phyloP scores from a whole-genome alignment of 2,797 vertebrate genomes.

The Mastacembelus armatus region DNA sequence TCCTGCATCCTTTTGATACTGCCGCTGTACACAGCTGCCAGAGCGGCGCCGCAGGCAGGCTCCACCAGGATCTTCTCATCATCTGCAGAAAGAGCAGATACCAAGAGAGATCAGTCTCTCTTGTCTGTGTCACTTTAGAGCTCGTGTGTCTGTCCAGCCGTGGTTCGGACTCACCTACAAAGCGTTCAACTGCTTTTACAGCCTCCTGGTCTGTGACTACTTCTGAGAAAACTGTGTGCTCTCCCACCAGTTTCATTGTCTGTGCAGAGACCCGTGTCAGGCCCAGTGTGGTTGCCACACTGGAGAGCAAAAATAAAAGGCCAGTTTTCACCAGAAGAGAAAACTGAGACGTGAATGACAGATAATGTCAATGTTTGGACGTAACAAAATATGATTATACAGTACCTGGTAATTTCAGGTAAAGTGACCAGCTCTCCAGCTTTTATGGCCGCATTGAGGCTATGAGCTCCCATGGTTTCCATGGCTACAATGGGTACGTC shows the following conservation, averaged over 20 bases:
- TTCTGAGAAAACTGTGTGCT: conserved; percentile 85
- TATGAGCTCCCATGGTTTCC: conserved; percentile 91
- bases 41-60: conserved; percentile 89
- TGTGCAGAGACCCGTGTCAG: conserved; percentile 86
- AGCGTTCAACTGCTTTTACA: conserved; percentile 85
- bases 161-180: conserved; percentile 85
- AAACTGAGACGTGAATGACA: not conserved
- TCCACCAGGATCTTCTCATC: conserved; percentile 93
- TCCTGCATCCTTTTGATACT: conserved; percentile 84
- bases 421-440: conserved; percentile 87
- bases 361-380: not conserved
- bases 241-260: conserved; percentile 83
- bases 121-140: not conserved
- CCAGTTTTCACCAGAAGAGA: not conserved
- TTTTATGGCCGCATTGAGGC: conserved; percentile 85
- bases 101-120: conserved; percentile 9
- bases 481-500: conserved; percentile 89
- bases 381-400: not conserved
- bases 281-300: conserved; percentile 90
- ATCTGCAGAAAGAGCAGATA: conserved; percentile 75
- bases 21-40: conserved; percentile 88
- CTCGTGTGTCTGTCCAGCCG: not conserved
- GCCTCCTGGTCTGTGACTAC: conserved; percentile 90
- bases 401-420: conserved; percentile 90
- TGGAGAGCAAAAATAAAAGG: conserved; percentile 51